phyloP scores from a whole-genome alignment of 1,140 invertebrate genomes.

The Hermetia illucens region DNA sequence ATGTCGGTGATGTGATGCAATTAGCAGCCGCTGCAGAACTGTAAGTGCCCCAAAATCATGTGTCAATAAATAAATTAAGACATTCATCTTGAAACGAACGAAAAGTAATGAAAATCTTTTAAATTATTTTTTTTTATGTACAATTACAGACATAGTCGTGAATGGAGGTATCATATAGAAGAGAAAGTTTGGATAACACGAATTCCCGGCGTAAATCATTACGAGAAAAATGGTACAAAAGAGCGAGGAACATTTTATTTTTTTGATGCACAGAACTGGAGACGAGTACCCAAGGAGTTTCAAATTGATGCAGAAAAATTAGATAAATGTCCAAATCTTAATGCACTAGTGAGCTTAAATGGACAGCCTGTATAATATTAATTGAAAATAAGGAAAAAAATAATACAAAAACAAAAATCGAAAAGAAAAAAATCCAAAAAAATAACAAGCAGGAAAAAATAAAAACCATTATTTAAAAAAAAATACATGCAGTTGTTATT shows the following conservation, averaged over 20 bases:
- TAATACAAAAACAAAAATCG: not conserved
- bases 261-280: conserved; percentile 95
- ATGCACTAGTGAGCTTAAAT: conserved; percentile 29
- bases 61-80: not conserved
- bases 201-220: conserved; percentile 75
- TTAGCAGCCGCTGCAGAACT: conserved; percentile 89
- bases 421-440: not conserved
- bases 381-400: not conserved
- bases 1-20: conserved; percentile 94
- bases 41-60: conserved; percentile 48
- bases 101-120: not conserved
- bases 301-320: conserved; percentile 95
- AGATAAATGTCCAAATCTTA: conserved; percentile 43
- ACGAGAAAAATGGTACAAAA: conserved; percentile 86
- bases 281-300: conserved; percentile 92
- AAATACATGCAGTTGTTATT: too few species aligned
- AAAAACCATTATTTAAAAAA: too few species aligned
- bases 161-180: conserved; percentile 99
- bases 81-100: not conserved
- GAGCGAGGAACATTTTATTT: conserved; percentile 98
- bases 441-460: too few species aligned
- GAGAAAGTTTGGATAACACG: conserved; percentile 98
- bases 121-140: conserved; percentile 9
- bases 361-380: conserved; percentile 31
- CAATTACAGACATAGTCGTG: conserved; percentile 70